These are phyloP conservation scores for Brachionus sp. DNA, from an alignment of 1,140 invertebrate genomes.

Conservation along the genomic window DNA sequence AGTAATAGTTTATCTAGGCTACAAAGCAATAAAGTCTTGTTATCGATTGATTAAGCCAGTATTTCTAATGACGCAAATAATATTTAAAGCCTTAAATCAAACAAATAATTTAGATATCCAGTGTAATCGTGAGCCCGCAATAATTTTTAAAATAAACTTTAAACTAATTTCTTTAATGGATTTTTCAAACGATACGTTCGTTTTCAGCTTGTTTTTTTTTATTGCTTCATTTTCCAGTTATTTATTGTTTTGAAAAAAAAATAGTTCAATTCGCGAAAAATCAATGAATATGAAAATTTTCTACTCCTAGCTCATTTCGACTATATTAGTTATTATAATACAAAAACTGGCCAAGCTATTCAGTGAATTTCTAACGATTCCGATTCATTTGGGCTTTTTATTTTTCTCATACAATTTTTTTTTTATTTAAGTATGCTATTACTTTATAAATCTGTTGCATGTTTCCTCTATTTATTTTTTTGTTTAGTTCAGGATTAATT, in stretches of 20 bases:
- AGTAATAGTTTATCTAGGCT: background rate
- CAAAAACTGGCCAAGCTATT: background rate
- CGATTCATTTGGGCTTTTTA: background rate
- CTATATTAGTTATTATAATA: background rate
- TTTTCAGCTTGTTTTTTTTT: background rate
- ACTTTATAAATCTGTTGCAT: too few species aligned
- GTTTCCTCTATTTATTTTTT: too few species aligned
- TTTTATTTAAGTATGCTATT: too few species aligned
- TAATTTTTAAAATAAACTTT: background rate
- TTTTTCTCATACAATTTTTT: too few species aligned
- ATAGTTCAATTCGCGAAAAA: background rate
- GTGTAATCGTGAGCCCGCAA: background rate
- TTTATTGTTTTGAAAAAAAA: background rate
- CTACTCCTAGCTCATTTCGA: background rate
- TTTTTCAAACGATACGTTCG: background rate
- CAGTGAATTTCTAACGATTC: background rate
- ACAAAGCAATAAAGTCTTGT: background rate
- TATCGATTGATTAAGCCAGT: background rate
- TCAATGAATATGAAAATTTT: background rate
- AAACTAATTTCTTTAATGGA: background rate
- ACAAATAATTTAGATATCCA: background rate
- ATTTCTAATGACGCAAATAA: background rate
- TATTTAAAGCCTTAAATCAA: background rate
- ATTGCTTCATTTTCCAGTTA: background rate
- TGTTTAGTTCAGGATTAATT: too few species aligned